A percentile compares a stretch with the other conserved stretches of the same genome.
Conservation (phyloP, 2,113 vertebrate species). For the Oreotrochilus melanogaster region DNA sequence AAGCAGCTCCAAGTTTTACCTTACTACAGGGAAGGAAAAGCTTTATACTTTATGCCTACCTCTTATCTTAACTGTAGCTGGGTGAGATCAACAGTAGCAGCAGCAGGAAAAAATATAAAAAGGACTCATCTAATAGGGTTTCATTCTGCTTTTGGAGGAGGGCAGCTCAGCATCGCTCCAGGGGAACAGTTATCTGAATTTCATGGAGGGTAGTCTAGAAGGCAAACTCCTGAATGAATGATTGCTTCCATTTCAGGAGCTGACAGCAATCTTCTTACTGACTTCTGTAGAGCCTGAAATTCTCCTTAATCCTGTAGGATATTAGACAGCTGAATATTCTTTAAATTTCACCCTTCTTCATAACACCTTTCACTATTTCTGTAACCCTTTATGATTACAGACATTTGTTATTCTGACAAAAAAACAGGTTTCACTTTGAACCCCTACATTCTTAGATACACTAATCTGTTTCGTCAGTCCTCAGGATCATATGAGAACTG, state of each 20-base stretch:
- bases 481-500: not conserved
- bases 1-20: not conserved
- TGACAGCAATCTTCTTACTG: slow-evolving; percentile 22
- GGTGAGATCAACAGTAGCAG: not conserved
- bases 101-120: not conserved
- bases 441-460: not conserved
- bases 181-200: slow-evolving; percentile 39
- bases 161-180: not conserved
- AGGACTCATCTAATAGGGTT: not conserved
- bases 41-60: not conserved
- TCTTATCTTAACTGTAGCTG: not conserved
- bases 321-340: not conserved
- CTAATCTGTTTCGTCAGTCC: not conserved
- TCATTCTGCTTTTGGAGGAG: not conserved
- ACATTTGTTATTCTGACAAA: too few species aligned
- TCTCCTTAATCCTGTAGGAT: slow-evolving; percentile 15
- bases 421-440: not conserved
- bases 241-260: slow-evolving; percentile 12
- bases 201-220: slow-evolving; percentile 13
- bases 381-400: not conserved
- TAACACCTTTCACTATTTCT: not conserved
- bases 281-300: not conserved
- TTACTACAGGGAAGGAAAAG: not conserved
- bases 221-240: slow-evolving; percentile 14
- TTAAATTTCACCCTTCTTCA: not conserved